These are phyloP conservation scores for Ceratothoa steindachneri DNA, from an alignment of 2,888 invertebrate genomes.

Conservation along the genomic window DNA sequence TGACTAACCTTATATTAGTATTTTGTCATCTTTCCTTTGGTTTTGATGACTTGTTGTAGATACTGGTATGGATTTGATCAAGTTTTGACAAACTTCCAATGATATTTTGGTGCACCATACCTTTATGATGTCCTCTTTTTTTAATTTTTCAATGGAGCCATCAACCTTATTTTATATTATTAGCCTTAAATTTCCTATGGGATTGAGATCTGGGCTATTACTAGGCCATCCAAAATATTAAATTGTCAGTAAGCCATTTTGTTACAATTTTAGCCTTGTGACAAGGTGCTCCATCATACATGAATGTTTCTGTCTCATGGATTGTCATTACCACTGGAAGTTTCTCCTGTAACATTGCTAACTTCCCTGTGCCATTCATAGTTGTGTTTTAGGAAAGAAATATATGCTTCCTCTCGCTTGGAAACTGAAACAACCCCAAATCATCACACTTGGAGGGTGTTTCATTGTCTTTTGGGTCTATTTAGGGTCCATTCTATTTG, in stretches of 20 bases:
- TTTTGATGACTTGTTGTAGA: neutral
- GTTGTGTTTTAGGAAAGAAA: constrained; percentile 1
- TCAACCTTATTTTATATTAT: neutral
- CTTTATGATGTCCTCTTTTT: neutral
- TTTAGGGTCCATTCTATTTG: neutral
- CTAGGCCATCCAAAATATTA: constrained; percentile 8
- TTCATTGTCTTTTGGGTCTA: constrained; percentile 9
- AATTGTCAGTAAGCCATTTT: neutral
- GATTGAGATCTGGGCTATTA: constrained; percentile 18
- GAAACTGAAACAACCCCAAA: constrained; percentile 15
- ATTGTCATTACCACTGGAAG: neutral
- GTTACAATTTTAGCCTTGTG: constrained; percentile 9
- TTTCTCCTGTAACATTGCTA: constrained; percentile 3
- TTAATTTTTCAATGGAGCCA: neutral
- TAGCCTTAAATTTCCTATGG: constrained; percentile 10
- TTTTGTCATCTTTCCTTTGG: neutral
- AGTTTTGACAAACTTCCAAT: neutral
- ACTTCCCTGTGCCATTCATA: neutral
- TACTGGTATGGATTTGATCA: neutral
- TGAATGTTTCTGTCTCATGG: neutral
- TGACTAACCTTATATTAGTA: neutral
- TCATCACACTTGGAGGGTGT: constrained; percentile 12
- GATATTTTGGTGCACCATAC: constrained; percentile 1
- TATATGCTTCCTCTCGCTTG: neutral
- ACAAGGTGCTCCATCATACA: constrained; percentile 16